These are phyloP conservation scores for Drosophila pseudoobscura DNA, from an alignment of 1,140 invertebrate genomes.

Conservation along the genomic window DNA sequence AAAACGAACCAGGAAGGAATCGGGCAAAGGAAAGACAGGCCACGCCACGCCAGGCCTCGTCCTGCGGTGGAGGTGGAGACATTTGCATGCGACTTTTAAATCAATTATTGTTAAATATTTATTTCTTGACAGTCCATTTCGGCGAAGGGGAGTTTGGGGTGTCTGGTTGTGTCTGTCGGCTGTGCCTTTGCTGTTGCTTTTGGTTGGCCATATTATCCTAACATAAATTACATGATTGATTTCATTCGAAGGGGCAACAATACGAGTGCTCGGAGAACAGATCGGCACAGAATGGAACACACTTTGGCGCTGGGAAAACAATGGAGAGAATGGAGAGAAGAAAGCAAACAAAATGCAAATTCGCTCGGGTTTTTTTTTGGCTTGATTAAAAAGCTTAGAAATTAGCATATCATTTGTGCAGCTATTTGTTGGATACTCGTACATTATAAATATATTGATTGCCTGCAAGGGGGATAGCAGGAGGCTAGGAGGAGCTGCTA, in stretches of 20 bases:
- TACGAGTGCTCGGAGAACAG: conserved; percentile 9
- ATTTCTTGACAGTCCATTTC: conserved; percentile 76
- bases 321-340: conserved; percentile 49
- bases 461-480: conserved; percentile 1
- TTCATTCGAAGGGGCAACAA: conserved; percentile 62
- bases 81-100: conserved; percentile 82
- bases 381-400: conserved; percentile 78
- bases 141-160: conserved; percentile 16
- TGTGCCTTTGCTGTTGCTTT: background rate
- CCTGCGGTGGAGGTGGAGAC: conserved; percentile 24
- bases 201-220: conserved; percentile 69
- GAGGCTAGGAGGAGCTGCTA: background rate
- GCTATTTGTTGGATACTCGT: conserved; percentile 21
- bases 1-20: conserved; percentile 15
- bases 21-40: conserved; percentile 13
- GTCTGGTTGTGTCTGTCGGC: too few relatives aligned
- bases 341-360: conserved; percentile 81
- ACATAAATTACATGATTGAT: conserved; percentile 82
- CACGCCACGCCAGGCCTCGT: conserved; percentile 1
- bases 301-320: conserved; percentile 43
- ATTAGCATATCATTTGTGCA: conserved; percentile 77
- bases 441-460: conserved; percentile 56
- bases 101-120: conserved; percentile 82
- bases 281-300: conserved; percentile 6
- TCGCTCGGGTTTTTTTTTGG: conserved; percentile 41